A percentile compares a stretch with the other conserved stretches of the same genome.
Conservation (phyloP, 2,888 invertebrate genomes). For the Stegana nigrithorax region DNA sequence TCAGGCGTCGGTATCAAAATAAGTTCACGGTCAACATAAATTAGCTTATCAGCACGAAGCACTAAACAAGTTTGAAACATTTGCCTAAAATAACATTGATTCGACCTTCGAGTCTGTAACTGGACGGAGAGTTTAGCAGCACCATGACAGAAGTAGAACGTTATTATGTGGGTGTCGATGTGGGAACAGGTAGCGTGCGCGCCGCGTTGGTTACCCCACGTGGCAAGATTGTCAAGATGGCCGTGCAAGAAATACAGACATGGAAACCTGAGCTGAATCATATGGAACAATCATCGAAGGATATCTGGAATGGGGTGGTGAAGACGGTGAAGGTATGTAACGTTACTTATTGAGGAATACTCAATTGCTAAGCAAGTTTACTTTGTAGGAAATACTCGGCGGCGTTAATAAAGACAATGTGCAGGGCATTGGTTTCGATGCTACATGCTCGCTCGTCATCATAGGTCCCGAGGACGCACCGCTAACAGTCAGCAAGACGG, state of each 20-base stretch:
- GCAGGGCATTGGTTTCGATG: constrained; percentile 94
- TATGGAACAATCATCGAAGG: constrained; percentile 91
- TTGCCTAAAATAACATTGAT: constrained; percentile 40
- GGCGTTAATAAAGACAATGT: constrained; percentile 72
- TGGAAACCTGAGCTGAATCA: constrained; percentile 82
- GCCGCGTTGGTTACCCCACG: constrained; percentile 80
- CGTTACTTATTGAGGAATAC: background rate
- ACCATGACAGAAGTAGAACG: constrained; percentile 44
- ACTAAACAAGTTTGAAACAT: background rate
- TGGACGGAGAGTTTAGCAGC: constrained; percentile 16
- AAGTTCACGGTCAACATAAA: too few relatives aligned
- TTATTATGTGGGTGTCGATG: constrained; percentile 89
- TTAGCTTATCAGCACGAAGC: background rate
- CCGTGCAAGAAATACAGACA: constrained; percentile 77
- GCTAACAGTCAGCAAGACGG: constrained; percentile 77
- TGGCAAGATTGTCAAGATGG: constrained; percentile 76
- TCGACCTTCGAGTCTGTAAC: constrained; percentile 42
- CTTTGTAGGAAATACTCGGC: constrained; percentile 72
- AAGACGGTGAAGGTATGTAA: constrained; percentile 79
- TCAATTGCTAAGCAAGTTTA: background rate
- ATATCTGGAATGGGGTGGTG: constrained; percentile 83
- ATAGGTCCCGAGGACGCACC: constrained; percentile 79
- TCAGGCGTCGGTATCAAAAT: too few relatives aligned
- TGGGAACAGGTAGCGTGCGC: constrained; percentile 91
- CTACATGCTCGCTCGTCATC: constrained; percentile 92